Evolutionary conservation across 1,140 invertebrate species (phyloP).

Genomic region (Meteorus sp.): DNA sequence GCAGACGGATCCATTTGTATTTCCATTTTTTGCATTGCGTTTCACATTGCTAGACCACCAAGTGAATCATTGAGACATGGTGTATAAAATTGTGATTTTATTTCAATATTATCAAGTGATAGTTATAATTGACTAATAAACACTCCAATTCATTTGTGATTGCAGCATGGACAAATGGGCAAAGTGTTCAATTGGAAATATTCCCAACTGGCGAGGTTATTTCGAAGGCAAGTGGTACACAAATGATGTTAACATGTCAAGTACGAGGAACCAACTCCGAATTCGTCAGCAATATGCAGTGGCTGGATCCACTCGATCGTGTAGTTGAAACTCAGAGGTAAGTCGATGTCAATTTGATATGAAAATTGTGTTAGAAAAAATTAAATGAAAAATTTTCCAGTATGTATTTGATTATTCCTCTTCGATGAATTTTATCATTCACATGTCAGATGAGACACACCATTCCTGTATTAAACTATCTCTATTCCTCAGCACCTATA

Average conservation of each 20-base stretch:
- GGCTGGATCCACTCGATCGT: conserved; percentile 69
- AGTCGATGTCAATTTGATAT: conserved; percentile 38
- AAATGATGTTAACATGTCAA: conserved; percentile 71
- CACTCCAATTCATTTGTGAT: conserved; percentile 40
- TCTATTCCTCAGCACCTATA: too few relatives aligned
- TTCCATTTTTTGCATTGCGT: conserved; percentile 45
- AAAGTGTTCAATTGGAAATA: conserved; percentile 62
- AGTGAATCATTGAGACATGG: conserved; percentile 11
- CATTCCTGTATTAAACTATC: too few relatives aligned
- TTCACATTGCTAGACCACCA: conserved; percentile 43
- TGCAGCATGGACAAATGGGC: conserved; percentile 39
- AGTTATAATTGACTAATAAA: conserved; percentile 10
- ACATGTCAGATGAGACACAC: too few relatives aligned
- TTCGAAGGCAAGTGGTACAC: conserved; percentile 69
- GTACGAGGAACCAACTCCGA: conserved; percentile 64
- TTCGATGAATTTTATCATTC: too few relatives aligned
- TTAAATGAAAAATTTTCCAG: too few relatives aligned
- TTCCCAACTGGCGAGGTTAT: conserved; percentile 67
- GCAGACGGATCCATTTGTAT: conserved; percentile 48
- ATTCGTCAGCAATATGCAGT: conserved; percentile 69
- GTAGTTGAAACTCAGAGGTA: conserved; percentile 68
- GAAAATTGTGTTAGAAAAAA: background rate
- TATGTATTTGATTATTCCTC: too few relatives aligned
- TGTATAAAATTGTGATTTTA: conserved; percentile 6
- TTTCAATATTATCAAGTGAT: background rate